Evolutionary conservation across 2,888 invertebrate genomes (phyloP), one percentile per base, ranked within the genome.

Genomic region (Sinohyriopsis cumingii): DNA sequence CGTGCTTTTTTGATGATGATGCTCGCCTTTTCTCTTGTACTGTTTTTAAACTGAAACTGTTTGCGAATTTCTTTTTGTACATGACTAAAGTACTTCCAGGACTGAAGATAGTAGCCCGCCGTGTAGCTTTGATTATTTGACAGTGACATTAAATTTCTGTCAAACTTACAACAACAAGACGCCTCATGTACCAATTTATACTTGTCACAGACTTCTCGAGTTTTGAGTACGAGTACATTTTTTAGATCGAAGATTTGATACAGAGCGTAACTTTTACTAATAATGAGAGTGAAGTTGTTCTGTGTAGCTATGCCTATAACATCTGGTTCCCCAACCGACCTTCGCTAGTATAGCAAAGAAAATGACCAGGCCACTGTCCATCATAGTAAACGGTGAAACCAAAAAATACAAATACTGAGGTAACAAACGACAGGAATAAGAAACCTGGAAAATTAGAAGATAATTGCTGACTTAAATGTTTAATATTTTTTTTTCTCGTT

Each of bases 261-360:
- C 33, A 33, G 7, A 33, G 33, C 6, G 33, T 33, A 5, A 3
- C 33, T 22, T 28, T 57, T 63, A 15, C 65, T 55, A 22, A 80
- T 55, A 45, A 78, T 72, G 20, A 72, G 60, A 12, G 59, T 59
- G 24, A 68, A 68, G 28, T 72, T 67, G 24, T 70, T 68, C 3
- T 7, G 45, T 6, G 57, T 53, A 9, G 79, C 76, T 25, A 76
- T 73, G 7, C 77, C 77, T 7, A 73, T 59, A 63, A 79, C 72
- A 79, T 71, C 63, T 76, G 76, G 59, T 77, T 77, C 5, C 79
- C 76, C 28, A 79, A 63, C 18, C 74, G 54, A 6, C 79, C 79
- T 57, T 63, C 6, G 1, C 33, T 7, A 6, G 33, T 33, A 7
- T 33, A 6, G 33, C 7, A 33, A 33, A 33, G 33, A 33, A 33